Base-by-base conservation (phyloP, 2,113 vertebrate genomes). In the Lepisosteus oculatus region DNA sequence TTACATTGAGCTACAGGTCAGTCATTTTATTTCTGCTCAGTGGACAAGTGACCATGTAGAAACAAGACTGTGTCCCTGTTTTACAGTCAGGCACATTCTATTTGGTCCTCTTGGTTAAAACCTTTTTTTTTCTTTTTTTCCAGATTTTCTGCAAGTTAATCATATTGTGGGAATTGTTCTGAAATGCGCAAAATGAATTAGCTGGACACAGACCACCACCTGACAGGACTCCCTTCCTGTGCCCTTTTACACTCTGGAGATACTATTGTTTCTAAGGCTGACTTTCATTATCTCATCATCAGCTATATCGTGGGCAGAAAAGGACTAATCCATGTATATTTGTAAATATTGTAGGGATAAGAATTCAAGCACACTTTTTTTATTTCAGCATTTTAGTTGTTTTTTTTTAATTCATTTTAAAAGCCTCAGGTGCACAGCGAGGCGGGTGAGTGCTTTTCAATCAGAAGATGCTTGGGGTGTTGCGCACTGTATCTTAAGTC, bases 141-240 rank as follows among this genome's bases (percentile, higher is more conserved):
- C 61, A 84, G 82, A 68, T 80, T 80, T 68, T 79, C 80, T 15
- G 55, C 63, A 47, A 80, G 75, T 79, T 84, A 80, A 75, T 74
- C 76, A 17, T 41, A 43, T 12, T 15, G 68, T 17, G 65, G 67
- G 59, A 29, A 29, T 29, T 29, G 47, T 51, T 51, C 47, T 3
- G 47, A 51, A 51, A 51, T 51, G 47, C 9, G 47, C 9, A 9
- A 51, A 9, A 9, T 9, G 47, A 51, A 51, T 51, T 9, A 51
- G 5, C 47, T 51, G 47, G 47, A 51, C 47, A 51, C 9, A 5
- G 47, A 51, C 5, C 9, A 51, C 47, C 47, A 51, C 47, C 29
- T 29, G 29, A 29, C 29, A 29, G 29, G 47, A 51, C 47, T 6
- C 47, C 47, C 1, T 51, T 51, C 1, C 47, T 51, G 47, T 51